Evolutionary conservation across 2,797 vertebrate species (phyloP).

Genomic region (Todus mexicanus): DNA sequence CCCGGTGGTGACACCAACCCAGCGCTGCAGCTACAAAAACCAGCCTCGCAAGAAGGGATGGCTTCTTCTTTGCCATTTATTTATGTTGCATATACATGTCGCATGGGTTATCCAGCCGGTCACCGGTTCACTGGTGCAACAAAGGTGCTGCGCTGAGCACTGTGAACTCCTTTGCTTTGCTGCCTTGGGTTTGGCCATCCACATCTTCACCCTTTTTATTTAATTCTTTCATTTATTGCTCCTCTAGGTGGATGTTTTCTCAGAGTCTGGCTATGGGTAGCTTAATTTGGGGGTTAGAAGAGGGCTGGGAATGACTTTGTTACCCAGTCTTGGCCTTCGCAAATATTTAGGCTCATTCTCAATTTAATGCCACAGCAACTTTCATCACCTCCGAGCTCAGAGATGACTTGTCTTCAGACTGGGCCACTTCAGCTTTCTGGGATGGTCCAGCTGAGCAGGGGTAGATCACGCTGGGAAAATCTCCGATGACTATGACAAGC

Average conservation of each 20-base stretch:
- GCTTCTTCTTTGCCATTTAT: fast-evolving
- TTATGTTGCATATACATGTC: fast-evolving
- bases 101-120: fast-evolving
- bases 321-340: background rate
- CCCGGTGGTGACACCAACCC: constrained; percentile 62
- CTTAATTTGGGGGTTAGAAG: background rate
- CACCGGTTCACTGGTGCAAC: background rate
- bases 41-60: background rate
- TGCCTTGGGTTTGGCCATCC: background rate
- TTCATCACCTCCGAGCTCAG: fast-evolving
- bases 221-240: background rate
- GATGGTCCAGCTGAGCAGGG: background rate
- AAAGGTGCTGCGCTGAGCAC: background rate
- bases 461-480: background rate
- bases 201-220: background rate
- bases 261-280: background rate
- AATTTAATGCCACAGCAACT: background rate
- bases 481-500: background rate
- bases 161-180: background rate
- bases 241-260: background rate
- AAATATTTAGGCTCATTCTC: background rate
- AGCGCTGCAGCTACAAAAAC: background rate
- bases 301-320: background rate
- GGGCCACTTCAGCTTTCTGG: background rate
- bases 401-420: background rate